phyloP scores from a whole-genome alignment of 2,888 invertebrate species.

The Temnothorax ravouxi region DNA sequence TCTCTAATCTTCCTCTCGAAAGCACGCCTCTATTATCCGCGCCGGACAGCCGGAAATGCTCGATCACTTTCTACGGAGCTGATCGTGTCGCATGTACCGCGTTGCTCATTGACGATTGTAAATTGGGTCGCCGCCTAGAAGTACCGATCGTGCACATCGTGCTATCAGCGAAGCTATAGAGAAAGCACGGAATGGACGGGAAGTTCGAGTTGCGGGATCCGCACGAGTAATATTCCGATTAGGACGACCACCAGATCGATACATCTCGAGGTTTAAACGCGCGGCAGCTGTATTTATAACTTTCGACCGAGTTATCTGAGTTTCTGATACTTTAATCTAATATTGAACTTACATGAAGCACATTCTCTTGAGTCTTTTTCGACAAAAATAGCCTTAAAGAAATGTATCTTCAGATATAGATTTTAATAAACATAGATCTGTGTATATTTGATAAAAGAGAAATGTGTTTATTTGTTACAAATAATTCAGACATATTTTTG shows the following conservation, averaged over 20 bases:
- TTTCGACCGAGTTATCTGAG: not conserved
- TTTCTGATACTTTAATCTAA: not conserved
- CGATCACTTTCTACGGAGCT: slow-evolving; percentile 72
- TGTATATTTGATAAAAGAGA: not conserved
- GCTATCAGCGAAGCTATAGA: slow-evolving; percentile 8
- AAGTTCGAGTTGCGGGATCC: not conserved
- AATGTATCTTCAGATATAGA: not conserved
- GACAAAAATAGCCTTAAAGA: not conserved
- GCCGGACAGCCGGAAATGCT: slow-evolving; percentile 26
- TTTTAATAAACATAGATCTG: not conserved
- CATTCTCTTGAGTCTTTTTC: not conserved
- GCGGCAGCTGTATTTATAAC: not conserved
- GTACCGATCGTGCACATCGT: slow-evolving; percentile 41
- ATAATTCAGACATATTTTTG: not conserved
- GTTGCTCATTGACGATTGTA: slow-evolving; percentile 62
- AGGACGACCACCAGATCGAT: slow-evolving; percentile 12
- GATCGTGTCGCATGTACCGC: slow-evolving; percentile 63
- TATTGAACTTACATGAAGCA: not conserved
- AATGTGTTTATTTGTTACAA: not conserved
- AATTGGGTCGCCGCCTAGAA: slow-evolving; percentile 67
- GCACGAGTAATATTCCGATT: slow-evolving; percentile 6
- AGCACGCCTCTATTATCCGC: not conserved
- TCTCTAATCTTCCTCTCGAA: not conserved
- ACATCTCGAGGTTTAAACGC: not conserved
- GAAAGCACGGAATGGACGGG: slow-evolving; percentile 31